Conservation (phyloP, 2,113 vertebrate genomes). For the Entosphenus tridentatus region DNA sequence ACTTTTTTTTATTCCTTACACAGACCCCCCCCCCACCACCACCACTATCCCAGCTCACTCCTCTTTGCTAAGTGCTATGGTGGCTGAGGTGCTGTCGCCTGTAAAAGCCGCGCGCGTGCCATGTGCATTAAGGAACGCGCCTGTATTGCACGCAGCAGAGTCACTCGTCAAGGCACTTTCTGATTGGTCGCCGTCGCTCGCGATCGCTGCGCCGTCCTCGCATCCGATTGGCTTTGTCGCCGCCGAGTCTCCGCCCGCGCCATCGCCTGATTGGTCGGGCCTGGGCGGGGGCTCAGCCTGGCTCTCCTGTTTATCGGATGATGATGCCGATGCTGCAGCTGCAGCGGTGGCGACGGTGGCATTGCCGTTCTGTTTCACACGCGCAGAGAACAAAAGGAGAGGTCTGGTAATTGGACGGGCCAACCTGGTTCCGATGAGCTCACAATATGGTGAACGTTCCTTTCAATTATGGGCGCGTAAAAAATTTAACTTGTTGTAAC, state of each 20-base stretch:
- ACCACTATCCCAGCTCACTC: constrained; percentile 37
- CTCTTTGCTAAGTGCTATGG: constrained; percentile 71
- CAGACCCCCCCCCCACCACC: no score
- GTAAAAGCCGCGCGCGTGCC: constrained; percentile 46
- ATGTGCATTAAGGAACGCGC: constrained; percentile 94
- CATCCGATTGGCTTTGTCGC: constrained; percentile 3
- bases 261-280: not conserved
- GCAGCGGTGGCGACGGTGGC: no score
- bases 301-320: no score
- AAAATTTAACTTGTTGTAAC: no score
- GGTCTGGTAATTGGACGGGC: no score
- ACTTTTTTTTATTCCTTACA: no score
- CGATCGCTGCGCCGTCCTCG: constrained; percentile 5
- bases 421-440: no score
- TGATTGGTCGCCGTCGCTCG: constrained; percentile 49
- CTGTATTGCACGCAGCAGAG: constrained; percentile 90
- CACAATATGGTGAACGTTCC: no score
- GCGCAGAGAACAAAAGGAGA: no score
- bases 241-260: not conserved
- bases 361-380: no score
- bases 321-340: no score
- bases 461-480: no score
- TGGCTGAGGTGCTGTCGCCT: constrained; percentile 50
- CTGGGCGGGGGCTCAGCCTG: not conserved
- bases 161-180: constrained; percentile 96